A percentile compares a stretch with the other conserved stretches of the same genome.
phyloP scores from a whole-genome alignment of 2,113 vertebrate genomes.

The Leptobrachium leishanense region DNA sequence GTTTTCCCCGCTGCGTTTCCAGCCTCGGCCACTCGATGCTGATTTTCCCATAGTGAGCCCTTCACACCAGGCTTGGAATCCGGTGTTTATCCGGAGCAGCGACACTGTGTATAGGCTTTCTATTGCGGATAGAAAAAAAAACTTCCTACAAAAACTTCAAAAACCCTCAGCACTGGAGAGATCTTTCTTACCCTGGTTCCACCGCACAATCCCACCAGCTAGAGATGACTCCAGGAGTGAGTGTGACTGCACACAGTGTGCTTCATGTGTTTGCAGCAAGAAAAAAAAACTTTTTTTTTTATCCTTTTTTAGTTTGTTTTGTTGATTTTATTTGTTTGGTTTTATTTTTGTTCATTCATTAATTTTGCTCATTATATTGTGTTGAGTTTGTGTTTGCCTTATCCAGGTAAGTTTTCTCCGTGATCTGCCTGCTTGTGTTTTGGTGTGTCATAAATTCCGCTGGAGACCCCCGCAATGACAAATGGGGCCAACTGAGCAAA shows the following conservation, averaged over 20 bases:
- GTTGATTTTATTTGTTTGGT: neutral
- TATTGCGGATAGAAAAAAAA: no score
- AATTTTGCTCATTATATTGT: neutral
- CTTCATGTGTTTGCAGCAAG: constrained; percentile 41
- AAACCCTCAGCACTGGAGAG: constrained; percentile 42
- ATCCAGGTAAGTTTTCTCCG: constrained; percentile 36
- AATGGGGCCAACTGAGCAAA: constrained; percentile 15
- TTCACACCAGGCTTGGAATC: no score
- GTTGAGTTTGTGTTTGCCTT: constrained; percentile 17
- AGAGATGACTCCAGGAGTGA: constrained; percentile 40
- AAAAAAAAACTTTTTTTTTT: neutral
- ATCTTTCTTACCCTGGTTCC: constrained; percentile 37
- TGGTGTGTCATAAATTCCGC: neutral
- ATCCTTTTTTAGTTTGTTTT: neutral
- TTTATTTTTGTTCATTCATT: neutral
- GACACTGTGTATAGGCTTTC: no score
- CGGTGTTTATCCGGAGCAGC: no score
- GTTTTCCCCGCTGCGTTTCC: no score
- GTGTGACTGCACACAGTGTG: constrained; percentile 46
- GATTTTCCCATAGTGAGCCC: no score
- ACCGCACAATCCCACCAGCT: constrained; percentile 44
- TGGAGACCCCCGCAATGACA: neutral
- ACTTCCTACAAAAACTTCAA: no score
- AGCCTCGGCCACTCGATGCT: no score
- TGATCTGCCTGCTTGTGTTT: constrained; percentile 24